These are phyloP conservation scores for Diorhabda elongata DNA, from an alignment of 1,140 invertebrate genomes.

Conservation along the genomic window DNA sequence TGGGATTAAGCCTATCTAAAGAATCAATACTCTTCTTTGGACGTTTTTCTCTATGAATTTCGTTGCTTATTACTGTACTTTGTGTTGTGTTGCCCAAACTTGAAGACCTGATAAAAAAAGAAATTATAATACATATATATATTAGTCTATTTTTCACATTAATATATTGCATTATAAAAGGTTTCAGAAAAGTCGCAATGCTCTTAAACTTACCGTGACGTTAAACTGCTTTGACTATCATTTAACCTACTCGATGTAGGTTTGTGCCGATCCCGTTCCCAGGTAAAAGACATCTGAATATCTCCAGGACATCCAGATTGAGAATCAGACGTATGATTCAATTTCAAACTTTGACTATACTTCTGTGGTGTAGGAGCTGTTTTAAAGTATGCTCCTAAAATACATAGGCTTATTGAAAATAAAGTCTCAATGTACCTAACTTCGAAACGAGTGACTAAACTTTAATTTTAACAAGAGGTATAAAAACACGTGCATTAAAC, in stretches of 20 bases:
- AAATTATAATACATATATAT: neutral
- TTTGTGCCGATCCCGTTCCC: constrained; percentile 35
- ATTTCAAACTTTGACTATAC: constrained; percentile 35
- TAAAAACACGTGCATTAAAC: too few relatives aligned
- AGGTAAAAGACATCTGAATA: constrained; percentile 32
- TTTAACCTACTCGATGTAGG: constrained; percentile 36
- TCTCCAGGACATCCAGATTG: constrained; percentile 32
- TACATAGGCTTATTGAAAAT: too few relatives aligned
- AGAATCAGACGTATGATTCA: constrained; percentile 34
- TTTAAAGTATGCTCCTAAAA: constrained; percentile 35
- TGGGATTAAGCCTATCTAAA: constrained; percentile 33
- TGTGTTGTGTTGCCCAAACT: constrained; percentile 45
- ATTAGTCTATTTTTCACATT: neutral
- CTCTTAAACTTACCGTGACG: constrained; percentile 29
- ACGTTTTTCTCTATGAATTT: constrained; percentile 32
- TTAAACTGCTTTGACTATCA: constrained; percentile 44
- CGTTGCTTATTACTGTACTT: constrained; percentile 44
- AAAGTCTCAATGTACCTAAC: too few relatives aligned
- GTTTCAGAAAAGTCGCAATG: too few relatives aligned
- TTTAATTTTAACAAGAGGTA: too few relatives aligned
- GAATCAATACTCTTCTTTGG: constrained; percentile 34
- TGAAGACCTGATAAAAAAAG: constrained; percentile 22
- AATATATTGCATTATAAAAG: neutral
- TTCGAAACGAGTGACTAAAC: too few relatives aligned
- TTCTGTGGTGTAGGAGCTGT: constrained; percentile 27